A percentile compares a stretch with the other conserved stretches of the same genome.
phyloP scores from a whole-genome alignment of 1,140 invertebrate species.

The Trissolcus basalis region DNA sequence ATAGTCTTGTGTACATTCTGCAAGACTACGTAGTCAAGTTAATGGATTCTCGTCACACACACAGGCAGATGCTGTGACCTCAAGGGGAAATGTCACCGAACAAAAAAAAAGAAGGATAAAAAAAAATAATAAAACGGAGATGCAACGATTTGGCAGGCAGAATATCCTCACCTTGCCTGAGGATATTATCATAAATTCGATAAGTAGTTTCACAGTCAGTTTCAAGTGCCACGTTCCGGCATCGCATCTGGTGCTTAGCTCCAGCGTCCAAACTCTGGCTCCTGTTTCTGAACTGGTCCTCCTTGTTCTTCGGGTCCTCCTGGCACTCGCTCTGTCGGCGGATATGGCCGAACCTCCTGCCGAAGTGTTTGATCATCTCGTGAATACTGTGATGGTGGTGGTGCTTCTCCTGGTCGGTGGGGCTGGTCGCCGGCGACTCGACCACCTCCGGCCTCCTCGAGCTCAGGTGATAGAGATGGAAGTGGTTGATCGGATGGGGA shows the following conservation, averaged over 20 bases:
- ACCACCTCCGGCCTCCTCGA: too few species aligned
- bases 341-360: constrained; percentile 77
- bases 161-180: constrained; percentile 83
- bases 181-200: constrained; percentile 86
- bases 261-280: constrained; percentile 86
- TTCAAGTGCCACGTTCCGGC: constrained; percentile 69
- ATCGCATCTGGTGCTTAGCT: constrained; percentile 69
- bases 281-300: constrained; percentile 82
- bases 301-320: constrained; percentile 73
- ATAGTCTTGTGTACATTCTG: too few species aligned
- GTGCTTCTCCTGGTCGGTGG: constrained; percentile 68
- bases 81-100: too few species aligned
- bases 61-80: too few species aligned
- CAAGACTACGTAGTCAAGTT: too few species aligned
- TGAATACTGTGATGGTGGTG: constrained; percentile 78
- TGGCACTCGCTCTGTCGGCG: constrained; percentile 73
- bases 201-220: constrained; percentile 87
- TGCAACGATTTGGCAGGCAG: not conserved
- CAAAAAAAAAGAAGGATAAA: too few species aligned
- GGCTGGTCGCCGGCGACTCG: constrained; percentile 62
- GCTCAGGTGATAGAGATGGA: constrained; percentile 51
- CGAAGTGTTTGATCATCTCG: constrained; percentile 83
- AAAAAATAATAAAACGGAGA: too few species aligned
- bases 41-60: too few species aligned
- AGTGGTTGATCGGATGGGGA: constrained; percentile 59